These are phyloP conservation scores for Ichneumoninae sp. DNA, from an alignment of 2,888 invertebrate species.

Conservation along the genomic window DNA sequence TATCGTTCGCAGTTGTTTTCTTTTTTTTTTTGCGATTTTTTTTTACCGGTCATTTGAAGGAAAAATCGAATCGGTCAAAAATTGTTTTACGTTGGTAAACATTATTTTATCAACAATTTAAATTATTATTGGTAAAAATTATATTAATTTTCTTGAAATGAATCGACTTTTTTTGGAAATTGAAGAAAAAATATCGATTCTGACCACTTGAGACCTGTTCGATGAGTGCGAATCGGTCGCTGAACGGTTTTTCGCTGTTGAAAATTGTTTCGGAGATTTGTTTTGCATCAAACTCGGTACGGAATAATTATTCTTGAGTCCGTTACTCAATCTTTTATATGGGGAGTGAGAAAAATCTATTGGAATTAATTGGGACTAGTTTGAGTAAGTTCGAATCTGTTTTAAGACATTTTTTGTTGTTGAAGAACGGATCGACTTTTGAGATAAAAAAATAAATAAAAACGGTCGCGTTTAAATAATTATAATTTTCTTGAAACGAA, in stretches of 20 bases:
- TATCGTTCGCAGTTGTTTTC: conserved; percentile 47
- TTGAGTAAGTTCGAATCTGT: neutral
- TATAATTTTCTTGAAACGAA: neutral
- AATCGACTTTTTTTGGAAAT: conserved; percentile 6
- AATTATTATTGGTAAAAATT: no score
- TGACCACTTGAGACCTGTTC: no score
- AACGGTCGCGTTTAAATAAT: neutral
- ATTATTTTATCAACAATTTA: no score
- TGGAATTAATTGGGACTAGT: neutral
- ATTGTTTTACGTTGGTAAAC: neutral
- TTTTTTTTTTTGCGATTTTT: neutral
- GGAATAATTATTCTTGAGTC: neutral
- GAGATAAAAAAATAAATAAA: neutral
- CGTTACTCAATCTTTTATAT: neutral
- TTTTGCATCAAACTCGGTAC: neutral
- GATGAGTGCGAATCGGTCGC: neutral
- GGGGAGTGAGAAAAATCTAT: neutral
- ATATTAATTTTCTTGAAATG: neutral
- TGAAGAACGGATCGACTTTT: neutral
- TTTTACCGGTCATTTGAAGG: neutral
- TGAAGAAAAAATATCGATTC: neutral
- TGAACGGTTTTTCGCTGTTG: neutral
- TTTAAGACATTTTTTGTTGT: neutral
- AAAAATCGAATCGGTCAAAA: conserved; percentile 17
- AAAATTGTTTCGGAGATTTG: neutral